Evolutionary conservation across 2,888 invertebrate species (phyloP), one percentile per base, ranked within the genome.

Genomic region (Agrotis exclamationis): DNA sequence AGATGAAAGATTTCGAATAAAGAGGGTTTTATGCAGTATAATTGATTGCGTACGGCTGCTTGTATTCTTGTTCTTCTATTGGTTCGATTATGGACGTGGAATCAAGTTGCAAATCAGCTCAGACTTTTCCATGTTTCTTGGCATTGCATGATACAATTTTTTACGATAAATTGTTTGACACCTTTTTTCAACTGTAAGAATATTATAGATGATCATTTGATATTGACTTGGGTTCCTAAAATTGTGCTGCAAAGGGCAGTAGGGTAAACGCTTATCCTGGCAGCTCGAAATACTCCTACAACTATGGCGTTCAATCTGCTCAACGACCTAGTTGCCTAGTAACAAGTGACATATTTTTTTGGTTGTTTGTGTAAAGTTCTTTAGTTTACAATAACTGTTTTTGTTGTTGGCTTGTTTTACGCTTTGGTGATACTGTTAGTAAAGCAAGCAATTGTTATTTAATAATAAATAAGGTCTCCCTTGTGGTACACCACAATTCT

Each of bases 1-100:
- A 79, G 74, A 79, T 79, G 54, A 79, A 66, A 63, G 48, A 78
- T 78, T 59, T 54, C 22, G 33, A 64, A 51, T 67, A 48, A 44
- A 67, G 9, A 39, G 20, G 11, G 13, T 57, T 51, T 53, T 53
- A 20, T 81, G 18, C 16, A 54, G 6, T 66, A 1, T 50, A 3
- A 44, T 50, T 63, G 1, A 2, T 24, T 66, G 16, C 14, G 6
- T 44, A 11, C 44, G 44, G 20, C 9, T 59, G 22, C 28, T 51
- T 48, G 58, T 13, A 18, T 59, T n/a, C 28, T 51, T 48, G 58
- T 9, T 14, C 13, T 22, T 33, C 16, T 16, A 48, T 57, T 33
- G 44, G 0, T 48, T 9, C 0, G 28, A 50, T 60, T n/a, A 33
- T 45, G 14, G 3, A 16, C 4, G n/a, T 54, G 14, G n/a, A 45